Base-by-base conservation (phyloP, 35 echinoderm and acorn worm species). In the Heliocidaris tuberculata region DNA sequence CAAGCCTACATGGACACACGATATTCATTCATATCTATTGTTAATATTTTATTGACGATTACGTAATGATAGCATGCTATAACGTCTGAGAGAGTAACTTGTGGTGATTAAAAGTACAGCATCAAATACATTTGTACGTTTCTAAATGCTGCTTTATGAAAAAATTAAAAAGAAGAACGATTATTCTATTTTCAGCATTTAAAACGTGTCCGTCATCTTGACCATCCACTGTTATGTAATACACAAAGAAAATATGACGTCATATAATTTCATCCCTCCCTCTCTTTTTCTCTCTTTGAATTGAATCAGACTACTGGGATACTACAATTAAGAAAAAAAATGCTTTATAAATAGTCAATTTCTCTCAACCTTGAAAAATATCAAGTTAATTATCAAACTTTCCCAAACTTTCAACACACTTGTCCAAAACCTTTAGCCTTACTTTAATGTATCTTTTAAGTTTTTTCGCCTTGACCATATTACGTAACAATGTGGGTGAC, bases 401-500 rank as follows among this genome's bases (percentile, higher is more conserved):
- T 70, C 2, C 21, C 60, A 70, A 70, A 70, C 60, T 70, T 70
- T 70, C 24, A 15, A 70, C 60, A 70, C 60, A 70, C 60, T 0
- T 70, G 60, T 6, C 60, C 17, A 0, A 70, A 70, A 24, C 6
- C 60, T 70, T 6, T 6, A 21, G 60, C 60, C 21, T 70, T 70
- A 70, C 60, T 17, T 24, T 70, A 27, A 88, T 7, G 31, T 35
- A 13, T 2, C 9, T 88, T 88, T 88, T 13, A 42, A 15, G 29
- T 31, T 17, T 13, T 35, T 88, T 88, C 8, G 13, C 13, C 7
- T 0, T 42, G 6, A 48, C 31, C 17, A 7, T 88, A 35, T 88
- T 88, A 88, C 31, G 86, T 88, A 88, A 88, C 86, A 88, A 5
- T 35, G 31, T 42, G 31, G 86, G 86, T 88, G 86, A 88, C 86